Percentiles rank a stretch among this genome's conserved stretches.
Evolutionary conservation across 2,113 vertebrate species (phyloP).

Genomic region (Anhinga rufa): DNA sequence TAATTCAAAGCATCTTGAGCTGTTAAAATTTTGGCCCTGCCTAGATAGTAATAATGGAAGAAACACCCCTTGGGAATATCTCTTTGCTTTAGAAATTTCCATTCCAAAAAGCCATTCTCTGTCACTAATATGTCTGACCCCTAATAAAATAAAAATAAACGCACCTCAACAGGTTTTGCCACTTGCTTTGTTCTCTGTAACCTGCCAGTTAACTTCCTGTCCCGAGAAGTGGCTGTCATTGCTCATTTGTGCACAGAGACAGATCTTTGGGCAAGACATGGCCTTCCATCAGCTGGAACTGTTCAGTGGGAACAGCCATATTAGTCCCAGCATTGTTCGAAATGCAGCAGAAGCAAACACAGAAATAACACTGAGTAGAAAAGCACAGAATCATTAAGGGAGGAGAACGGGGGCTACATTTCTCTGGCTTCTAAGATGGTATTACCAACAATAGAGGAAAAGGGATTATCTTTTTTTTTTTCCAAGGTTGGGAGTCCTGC

Average conservation of each 20-base stretch:
- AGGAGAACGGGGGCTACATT: neutral
- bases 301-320: neutral
- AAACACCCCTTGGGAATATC: neutral
- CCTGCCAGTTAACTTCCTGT: neutral
- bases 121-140: neutral
- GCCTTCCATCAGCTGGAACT: neutral
- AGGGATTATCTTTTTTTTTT: slow-evolving; percentile 24
- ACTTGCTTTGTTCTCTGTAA: neutral
- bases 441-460: slow-evolving; percentile 17
- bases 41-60: neutral
- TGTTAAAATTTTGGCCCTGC: neutral
- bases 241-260: neutral
- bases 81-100: neutral
- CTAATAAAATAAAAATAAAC: neutral
- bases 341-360: slow-evolving; percentile 6
- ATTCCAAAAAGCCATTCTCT: neutral
- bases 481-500: slow-evolving; percentile 18
- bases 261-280: neutral
- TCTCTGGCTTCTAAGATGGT: neutral
- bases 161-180: neutral
- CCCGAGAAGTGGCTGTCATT: neutral
- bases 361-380: neutral
- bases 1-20: neutral
- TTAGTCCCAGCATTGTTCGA: neutral
- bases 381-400: neutral